Evolutionary conservation across 2,113 vertebrate genomes (phyloP), one percentile per base, ranked within the genome.

Genomic region (Fukomys damarensis): DNA sequence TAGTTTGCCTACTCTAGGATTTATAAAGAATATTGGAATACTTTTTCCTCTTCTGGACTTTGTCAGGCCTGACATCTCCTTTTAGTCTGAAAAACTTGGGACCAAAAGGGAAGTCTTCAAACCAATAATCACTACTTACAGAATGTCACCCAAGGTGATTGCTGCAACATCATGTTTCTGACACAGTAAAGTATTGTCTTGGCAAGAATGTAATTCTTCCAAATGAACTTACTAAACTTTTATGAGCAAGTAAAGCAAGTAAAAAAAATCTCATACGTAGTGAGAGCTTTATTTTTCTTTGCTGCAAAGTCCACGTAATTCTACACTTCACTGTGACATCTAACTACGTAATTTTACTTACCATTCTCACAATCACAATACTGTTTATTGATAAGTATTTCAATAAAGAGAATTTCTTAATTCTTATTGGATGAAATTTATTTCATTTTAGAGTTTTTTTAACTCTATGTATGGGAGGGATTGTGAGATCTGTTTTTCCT

Each of bases 221-320:
- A 49, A 12, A 52, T 16, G 35, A 26, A 65, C 54, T 66, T 1
- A 0, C 9, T 65, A 0, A 14, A 2, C 61, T 68, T 2, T 3
- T 76, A 32, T 32, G 24, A 59, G n/a, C n/a, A n/a, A n/a, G n/a
- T n/a, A n/a, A 54, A 81, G 43, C 79, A 91, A 82, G 41, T 70
- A 24, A 49, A 92, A 85, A 68, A 92, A 85, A 68, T 82, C n/a
- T 89, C 77, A 49, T 17, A 35, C 61, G 11, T 49, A 61, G 13
- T 74, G 49, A 77, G 22, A 14, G n/a, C 38, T 93, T 49, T 77
- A 41, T 89, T 92, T 77, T 84, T 32, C 7, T 94, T 81, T n/a
- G 77, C 92, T 97, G 97, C 98, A 97, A 93, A 93, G 98, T 98
- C 98, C 98, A 97, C 98, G 97, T 98, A 98, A 98, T 98, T 98